A percentile compares a stretch with the other conserved stretches of the same genome.
These are phyloP conservation scores for Poeciliopsis turrubarensis DNA, from an alignment of 2,113 vertebrate genomes.

Conservation along the genomic window DNA sequence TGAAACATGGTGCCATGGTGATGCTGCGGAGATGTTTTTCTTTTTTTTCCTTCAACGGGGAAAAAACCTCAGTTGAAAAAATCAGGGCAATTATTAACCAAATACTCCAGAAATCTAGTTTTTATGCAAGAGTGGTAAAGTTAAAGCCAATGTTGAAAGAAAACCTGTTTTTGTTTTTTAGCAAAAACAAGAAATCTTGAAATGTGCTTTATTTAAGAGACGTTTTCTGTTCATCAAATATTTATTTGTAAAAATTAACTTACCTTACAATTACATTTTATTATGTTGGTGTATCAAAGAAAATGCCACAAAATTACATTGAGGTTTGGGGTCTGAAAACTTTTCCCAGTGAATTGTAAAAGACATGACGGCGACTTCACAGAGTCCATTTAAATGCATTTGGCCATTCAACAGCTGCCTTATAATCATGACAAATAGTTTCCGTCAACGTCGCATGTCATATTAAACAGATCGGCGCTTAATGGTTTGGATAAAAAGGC, in stretches of 20 bases:
- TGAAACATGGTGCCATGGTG: neutral
- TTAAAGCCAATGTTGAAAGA: too few relatives aligned
- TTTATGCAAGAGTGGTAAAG: too few relatives aligned
- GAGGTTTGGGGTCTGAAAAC: neutral
- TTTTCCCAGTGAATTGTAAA: neutral
- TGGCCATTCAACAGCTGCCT: slow-evolving; percentile 62
- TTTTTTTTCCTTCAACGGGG: neutral
- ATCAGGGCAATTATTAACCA: neutral
- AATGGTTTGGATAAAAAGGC: slow-evolving; percentile 70
- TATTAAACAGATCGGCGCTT: slow-evolving; percentile 65
- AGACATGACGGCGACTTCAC: slow-evolving; percentile 10
- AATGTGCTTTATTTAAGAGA: neutral
- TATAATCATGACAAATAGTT: slow-evolving; percentile 74
- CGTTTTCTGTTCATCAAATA: neutral
- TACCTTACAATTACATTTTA: too few relatives aligned
- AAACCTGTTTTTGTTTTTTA: neutral
- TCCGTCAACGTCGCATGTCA: slow-evolving; percentile 45
- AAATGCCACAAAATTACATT: neutral
- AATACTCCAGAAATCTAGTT: neutral
- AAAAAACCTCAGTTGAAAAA: too few relatives aligned
- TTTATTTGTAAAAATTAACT: neutral
- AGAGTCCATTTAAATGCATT: slow-evolving; percentile 40
- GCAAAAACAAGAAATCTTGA: neutral
- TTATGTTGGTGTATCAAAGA: too few relatives aligned
- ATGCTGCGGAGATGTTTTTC: neutral